These are phyloP conservation scores for Sphyrna mokarran DNA, from an alignment of 2,113 vertebrate species.

Conservation along the genomic window DNA sequence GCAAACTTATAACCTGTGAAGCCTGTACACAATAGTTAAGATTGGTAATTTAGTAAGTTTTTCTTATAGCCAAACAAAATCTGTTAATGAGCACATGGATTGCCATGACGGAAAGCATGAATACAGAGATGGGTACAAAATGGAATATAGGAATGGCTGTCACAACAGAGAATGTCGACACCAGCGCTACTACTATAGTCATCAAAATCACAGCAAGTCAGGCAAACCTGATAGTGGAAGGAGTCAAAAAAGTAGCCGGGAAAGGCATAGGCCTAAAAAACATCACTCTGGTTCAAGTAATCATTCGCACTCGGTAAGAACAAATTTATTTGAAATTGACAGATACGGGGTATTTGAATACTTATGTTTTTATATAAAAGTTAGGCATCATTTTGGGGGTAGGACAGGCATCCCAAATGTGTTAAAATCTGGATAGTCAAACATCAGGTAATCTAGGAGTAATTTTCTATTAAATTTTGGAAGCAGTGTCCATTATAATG, in stretches of 20 bases:
- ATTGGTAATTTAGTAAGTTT: constrained; percentile 43
- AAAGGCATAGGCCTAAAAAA: constrained; percentile 61
- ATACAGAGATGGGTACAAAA: constrained; percentile 64
- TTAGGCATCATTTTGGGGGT: constrained; percentile 3
- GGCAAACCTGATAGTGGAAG: constrained; percentile 43
- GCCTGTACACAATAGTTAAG: constrained; percentile 12
- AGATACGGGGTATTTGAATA: constrained; percentile 26
- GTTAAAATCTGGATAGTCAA: constrained; percentile 11
- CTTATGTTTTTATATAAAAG: neutral
- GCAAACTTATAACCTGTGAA: neutral
- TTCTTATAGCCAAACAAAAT: constrained; percentile 65
- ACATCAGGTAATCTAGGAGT: neutral
- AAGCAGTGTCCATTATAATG: neutral
- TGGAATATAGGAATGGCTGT: constrained; percentile 61
- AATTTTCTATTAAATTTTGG: neutral
- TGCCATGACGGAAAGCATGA: constrained; percentile 63
- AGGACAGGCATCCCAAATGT: neutral
- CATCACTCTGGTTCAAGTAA: constrained; percentile 61
- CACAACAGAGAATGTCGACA: constrained; percentile 77
- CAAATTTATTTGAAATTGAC: constrained; percentile 43
- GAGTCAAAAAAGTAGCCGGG: constrained; percentile 71
- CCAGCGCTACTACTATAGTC: constrained; percentile 88
- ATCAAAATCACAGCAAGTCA: constrained; percentile 45
- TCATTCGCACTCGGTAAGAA: constrained; percentile 79
- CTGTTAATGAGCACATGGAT: constrained; percentile 64